Evolutionary conservation across 2,888 invertebrate genomes (phyloP).

Genomic region (Campoplex capitator): DNA sequence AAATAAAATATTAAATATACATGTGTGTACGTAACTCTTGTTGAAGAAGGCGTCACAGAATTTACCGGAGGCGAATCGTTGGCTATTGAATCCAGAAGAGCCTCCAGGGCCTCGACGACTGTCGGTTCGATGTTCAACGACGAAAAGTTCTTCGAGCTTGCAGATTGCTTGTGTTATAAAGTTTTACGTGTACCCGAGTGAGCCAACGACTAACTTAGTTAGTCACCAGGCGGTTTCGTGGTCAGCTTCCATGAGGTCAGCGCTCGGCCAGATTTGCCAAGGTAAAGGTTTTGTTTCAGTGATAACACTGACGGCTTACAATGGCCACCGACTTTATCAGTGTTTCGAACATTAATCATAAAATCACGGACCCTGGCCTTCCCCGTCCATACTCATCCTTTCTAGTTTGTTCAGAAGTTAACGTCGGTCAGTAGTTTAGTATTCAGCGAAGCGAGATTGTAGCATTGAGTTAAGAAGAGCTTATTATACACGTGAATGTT

Average conservation of each 20-base stretch:
- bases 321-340: constrained; percentile 55
- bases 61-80: constrained; percentile 20
- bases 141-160: constrained; percentile 50
- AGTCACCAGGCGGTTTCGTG: constrained; percentile 44
- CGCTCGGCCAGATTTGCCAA: constrained; percentile 44
- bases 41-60: neutral
- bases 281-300: constrained; percentile 35
- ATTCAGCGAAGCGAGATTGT: constrained; percentile 71
- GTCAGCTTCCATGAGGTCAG: constrained; percentile 60
- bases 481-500: constrained; percentile 19
- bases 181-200: constrained; percentile 33
- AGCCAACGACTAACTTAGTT: constrained; percentile 49
- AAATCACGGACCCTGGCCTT: constrained; percentile 72
- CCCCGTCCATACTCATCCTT: neutral
- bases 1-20: constrained; percentile 19
- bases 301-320: constrained; percentile 49
- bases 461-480: neutral
- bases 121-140: constrained; percentile 17
- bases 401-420: constrained; percentile 53
- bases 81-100: constrained; percentile 27
- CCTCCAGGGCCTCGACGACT: constrained; percentile 25
- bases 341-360: constrained; percentile 79
- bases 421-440: constrained; percentile 56
- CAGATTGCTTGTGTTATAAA: constrained; percentile 41
- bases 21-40: constrained; percentile 19